Base-by-base conservation (phyloP, 2,888 invertebrate species). In the Caenorhabditis parvicauda region DNA sequence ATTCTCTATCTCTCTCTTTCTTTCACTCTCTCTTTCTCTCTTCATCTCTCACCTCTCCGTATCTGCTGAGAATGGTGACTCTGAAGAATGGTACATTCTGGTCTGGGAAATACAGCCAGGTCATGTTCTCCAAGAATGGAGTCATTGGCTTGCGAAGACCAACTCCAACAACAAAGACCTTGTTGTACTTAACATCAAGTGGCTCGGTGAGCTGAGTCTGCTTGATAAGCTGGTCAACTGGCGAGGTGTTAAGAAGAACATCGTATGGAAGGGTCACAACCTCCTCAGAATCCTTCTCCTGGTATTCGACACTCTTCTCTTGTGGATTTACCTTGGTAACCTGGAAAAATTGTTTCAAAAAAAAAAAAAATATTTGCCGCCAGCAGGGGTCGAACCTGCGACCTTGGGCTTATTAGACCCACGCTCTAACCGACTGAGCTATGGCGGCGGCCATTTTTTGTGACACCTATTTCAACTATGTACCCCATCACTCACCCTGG, bases 41-140 rank as follows among this genome's bases (percentile, higher is more conserved):
- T n/a, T n/a, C n/a, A n/a, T n/a, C n/a, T n/a, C n/a, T n/a, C n/a
- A n/a, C 76, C 50, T 79, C 79, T 56, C 77, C 79, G 59, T 79
- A 79, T 54, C 75, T 54, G 24, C 72, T 72, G 21, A 79, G 64
- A 65, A 79, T 76, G 2, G 79, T 79, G 48, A 79, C 76, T 9
- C 79, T 70, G 64, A 77, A 79, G 73, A 79, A 79, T 17, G 79
- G 79, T 7, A 79, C 79, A 25, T 68, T 67, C 24, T 65, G 70
- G 50, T 79, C 79, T 35, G 79, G 79, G 65, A 79, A 79, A 58
- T 79, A 79, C 42, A 79, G 66, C 79, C 79, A 79, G 22, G 79
- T 79, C 65, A 72, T 73, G n/a, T 69, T 66, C 60, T 77, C 65
- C 29, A 74, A 44, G 64, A 72, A 74, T 28, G 72, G 67, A 24